Evolutionary conservation across 1,140 invertebrate genomes (phyloP), one percentile per base, ranked within the genome.

Genomic region (Penaeus chinensis): DNA sequence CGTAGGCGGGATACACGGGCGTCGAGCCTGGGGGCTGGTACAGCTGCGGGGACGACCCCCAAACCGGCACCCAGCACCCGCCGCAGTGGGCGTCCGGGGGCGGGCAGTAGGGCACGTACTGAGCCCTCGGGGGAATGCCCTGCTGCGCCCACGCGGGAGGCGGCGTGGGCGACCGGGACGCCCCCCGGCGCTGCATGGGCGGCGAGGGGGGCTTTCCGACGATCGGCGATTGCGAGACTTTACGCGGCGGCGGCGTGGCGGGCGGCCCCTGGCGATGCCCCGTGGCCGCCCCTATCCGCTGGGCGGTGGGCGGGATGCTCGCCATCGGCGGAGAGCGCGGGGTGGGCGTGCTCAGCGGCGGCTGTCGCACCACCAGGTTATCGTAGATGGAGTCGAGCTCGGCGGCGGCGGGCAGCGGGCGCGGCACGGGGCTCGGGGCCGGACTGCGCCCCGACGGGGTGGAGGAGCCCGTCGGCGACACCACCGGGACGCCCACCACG

Each of bases 41-140:
- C 42, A 88, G 47, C 82, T 88, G 87, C 0, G 87, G 87, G 20
- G 87, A 84, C 0, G 87, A 88, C n/a, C 87, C 87, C 74, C 82
- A 88, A 18, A 80, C 69, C 4, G 87, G 82, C 1, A 84, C 74
- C 82, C 87, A 88, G 27, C 65, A 88, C n/a, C 87, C 82, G 10
- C 87, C 82, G 27, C 81, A 71, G 13, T 87, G 78, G 37, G 69
- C 20, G 24, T 82, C 27, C 10, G 37, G 66, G 65, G 24, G n/a
- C 20, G 42, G 65, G 54, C 74, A 63, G 32, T 66, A 85, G 71
- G 66, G 62, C 18, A 62, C 54, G n/a, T 61, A 87, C 16, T 87
- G 85, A 1, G 85, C 78, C 22, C 77, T 87, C 61, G 37, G 42
- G 20, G 66, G 77, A 27, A 79, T 71, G 79, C 74, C 27, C 24